These are phyloP conservation scores for Dermolepida albohirtum DNA, from an alignment of 2,888 invertebrate species.

Conservation along the genomic window DNA sequence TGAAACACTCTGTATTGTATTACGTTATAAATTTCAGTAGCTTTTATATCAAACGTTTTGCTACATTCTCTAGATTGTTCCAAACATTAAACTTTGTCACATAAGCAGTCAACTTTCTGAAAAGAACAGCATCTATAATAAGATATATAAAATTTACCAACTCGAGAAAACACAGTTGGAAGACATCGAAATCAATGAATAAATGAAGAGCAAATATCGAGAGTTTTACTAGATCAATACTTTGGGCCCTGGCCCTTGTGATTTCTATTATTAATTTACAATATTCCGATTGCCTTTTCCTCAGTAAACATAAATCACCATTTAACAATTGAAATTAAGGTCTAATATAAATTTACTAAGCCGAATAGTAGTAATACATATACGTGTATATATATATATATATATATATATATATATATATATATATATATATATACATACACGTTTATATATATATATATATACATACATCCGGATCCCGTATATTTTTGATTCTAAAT, in stretches of 20 bases:
- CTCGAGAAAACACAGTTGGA: no score
- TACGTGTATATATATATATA: not conserved
- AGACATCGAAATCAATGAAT: no score
- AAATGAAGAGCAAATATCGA: no score
- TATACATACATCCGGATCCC: not conserved
- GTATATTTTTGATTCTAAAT: constrained; percentile 43
- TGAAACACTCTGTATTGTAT: no score
- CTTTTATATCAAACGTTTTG: no score
- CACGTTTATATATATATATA: no score
- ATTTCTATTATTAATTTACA: constrained; percentile 17
- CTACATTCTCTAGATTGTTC: no score
- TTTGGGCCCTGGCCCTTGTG: not conserved
- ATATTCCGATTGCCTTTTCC: not conserved
- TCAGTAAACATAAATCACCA: constrained; percentile 6
- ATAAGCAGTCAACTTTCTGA: no score
- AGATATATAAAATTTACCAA: no score
- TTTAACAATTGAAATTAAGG: constrained; percentile 19
- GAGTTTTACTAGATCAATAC: constrained; percentile 6
- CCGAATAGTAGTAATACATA: not conserved
- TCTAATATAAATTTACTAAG: constrained; percentile 13
- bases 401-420: not conserved
- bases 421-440: not conserved
- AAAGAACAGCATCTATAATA: no score
- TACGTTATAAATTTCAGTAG: no score
- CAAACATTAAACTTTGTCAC: no score